These are phyloP conservation scores for Drosophila recens DNA, from an alignment of 2,888 invertebrate species.

Conservation along the genomic window DNA sequence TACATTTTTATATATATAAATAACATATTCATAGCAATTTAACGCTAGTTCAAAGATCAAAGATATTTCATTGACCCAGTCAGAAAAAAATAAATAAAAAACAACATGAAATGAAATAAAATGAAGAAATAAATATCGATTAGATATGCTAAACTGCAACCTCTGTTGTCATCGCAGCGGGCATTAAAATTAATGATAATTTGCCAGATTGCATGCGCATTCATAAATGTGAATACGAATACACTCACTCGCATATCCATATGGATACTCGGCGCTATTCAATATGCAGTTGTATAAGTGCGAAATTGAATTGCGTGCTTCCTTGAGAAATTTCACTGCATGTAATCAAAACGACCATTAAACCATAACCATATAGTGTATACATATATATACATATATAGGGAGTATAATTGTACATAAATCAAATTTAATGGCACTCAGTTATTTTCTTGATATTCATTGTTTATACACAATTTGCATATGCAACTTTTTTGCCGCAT, in stretches of 20 bases:
- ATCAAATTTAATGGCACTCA: slow-evolving; percentile 61
- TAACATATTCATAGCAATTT: slow-evolving; percentile 2
- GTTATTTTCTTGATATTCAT: slow-evolving; percentile 3
- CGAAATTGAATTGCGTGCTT: slow-evolving; percentile 65
- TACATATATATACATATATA: slow-evolving; percentile 3
- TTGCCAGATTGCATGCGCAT: slow-evolving; percentile 42
- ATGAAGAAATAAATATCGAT: slow-evolving; percentile 10
- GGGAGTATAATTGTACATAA: slow-evolving; percentile 40
- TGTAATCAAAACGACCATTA: slow-evolving; percentile 63
- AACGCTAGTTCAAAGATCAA: background rate
- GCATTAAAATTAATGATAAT: slow-evolving; percentile 21
- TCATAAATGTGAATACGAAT: slow-evolving; percentile 19
- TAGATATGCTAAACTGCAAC: slow-evolving; percentile 21
- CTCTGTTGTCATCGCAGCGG: slow-evolving; percentile 28
- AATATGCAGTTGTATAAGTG: slow-evolving; percentile 17
- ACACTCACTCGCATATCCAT: slow-evolving; percentile 33
- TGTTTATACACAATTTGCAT: slow-evolving; percentile 40
- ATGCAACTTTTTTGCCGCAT: slow-evolving; percentile 46
- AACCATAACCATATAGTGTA: slow-evolving; percentile 36
- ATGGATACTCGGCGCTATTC: slow-evolving; percentile 12
- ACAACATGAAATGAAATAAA: background rate
- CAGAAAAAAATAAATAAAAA: background rate
- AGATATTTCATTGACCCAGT: slow-evolving; percentile 22
- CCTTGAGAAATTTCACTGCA: slow-evolving; percentile 73
- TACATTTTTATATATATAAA: background rate